Conservation (phyloP, 1,140 invertebrate genomes). For the Drosophila aff. region DNA sequence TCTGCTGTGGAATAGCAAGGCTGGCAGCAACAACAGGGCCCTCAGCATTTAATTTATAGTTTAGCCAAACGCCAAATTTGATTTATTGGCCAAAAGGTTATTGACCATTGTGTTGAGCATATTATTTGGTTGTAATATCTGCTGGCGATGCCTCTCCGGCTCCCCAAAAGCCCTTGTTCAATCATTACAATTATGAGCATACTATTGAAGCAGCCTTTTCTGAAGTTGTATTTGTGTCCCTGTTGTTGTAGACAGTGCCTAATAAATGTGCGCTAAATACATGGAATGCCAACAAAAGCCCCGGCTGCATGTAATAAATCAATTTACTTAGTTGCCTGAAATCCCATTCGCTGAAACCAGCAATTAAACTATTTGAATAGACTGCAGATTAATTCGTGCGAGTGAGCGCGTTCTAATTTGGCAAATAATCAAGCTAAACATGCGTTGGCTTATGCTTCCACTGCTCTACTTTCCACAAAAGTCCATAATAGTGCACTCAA, state of each 20-base stretch:
- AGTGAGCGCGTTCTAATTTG: slow-evolving; percentile 21
- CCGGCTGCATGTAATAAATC: slow-evolving; percentile 31
- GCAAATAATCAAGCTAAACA: slow-evolving; percentile 12
- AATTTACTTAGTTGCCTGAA: slow-evolving; percentile 22
- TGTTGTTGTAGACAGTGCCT: slow-evolving; percentile 21
- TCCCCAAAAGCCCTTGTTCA: slow-evolving; percentile 31
- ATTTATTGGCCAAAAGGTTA: slow-evolving; percentile 79
- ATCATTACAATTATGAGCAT: slow-evolving; percentile 69
- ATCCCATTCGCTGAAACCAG: slow-evolving; percentile 8
- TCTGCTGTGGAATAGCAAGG: background rate
- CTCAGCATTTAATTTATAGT: slow-evolving; percentile 79
- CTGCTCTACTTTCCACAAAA: slow-evolving; percentile 5
- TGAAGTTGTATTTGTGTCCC: slow-evolving; percentile 36
- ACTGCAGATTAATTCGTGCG: slow-evolving; percentile 15
- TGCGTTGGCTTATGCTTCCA: slow-evolving; percentile 8
- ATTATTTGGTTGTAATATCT: slow-evolving; percentile 58
- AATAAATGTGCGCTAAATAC: slow-evolving; percentile 72
- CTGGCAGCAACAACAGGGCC: slow-evolving; percentile 20
- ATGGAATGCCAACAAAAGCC: slow-evolving; percentile 60
- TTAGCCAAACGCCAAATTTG: slow-evolving; percentile 66
- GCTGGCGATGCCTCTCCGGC: slow-evolving; percentile 10
- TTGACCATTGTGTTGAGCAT: slow-evolving; percentile 70
- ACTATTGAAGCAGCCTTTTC: slow-evolving; percentile 45
- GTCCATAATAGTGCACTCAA: slow-evolving; percentile 25
- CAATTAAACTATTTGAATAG: slow-evolving; percentile 13